Base-by-base conservation (phyloP, 37 sponge, comb jelly and placozoan genomes). In the Amphimedon queenslandica region DNA sequence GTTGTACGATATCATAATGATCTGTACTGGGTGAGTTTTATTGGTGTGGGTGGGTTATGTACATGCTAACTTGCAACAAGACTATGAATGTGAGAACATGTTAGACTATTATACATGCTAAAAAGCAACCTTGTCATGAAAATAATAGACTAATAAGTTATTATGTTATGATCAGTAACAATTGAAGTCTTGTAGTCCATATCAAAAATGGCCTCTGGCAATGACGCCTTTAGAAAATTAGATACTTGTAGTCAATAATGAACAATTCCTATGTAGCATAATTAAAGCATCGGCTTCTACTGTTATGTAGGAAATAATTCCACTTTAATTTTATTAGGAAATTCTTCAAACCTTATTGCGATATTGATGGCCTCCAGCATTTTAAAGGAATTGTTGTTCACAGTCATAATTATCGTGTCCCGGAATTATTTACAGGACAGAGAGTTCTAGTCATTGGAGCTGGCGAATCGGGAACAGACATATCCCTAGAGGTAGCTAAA, bases 11-110 rank as follows among this genome's bases (percentile, higher is more conserved):
- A 65, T 66, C n/a, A 82, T 92, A 2, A 13, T 92, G n/a, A 71
- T 92, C 1, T 88, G 90, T 55, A 88, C 80, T 88, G 93, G 93
- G 93, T 92, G 73, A 81, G 88, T 63, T n/a, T n/a, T n/a, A n/a
- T n/a, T n/a, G n/a, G n/a, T n/a, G n/a, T n/a, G n/a, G n/a, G n/a
- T n/a, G n/a, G n/a, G n/a, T n/a, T n/a, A n/a, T n/a, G n/a, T n/a
- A n/a, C n/a, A n/a, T n/a, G n/a, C n/a, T n/a, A n/a, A n/a, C n/a
- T n/a, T n/a, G n/a, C n/a, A n/a, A n/a, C n/a, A n/a, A n/a, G n/a
- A n/a, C n/a, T n/a, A n/a, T n/a, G n/a, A n/a, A n/a, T n/a, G n/a
- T n/a, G n/a, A n/a, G n/a, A n/a, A n/a, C n/a, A n/a, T n/a, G n/a
- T n/a, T n/a, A n/a, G n/a, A n/a, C n/a, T n/a, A n/a, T n/a, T n/a